Evolutionary conservation across 2,797 vertebrate species (phyloP), one percentile per base, ranked within the genome.

Genomic region (Phataginus tricuspis): DNA sequence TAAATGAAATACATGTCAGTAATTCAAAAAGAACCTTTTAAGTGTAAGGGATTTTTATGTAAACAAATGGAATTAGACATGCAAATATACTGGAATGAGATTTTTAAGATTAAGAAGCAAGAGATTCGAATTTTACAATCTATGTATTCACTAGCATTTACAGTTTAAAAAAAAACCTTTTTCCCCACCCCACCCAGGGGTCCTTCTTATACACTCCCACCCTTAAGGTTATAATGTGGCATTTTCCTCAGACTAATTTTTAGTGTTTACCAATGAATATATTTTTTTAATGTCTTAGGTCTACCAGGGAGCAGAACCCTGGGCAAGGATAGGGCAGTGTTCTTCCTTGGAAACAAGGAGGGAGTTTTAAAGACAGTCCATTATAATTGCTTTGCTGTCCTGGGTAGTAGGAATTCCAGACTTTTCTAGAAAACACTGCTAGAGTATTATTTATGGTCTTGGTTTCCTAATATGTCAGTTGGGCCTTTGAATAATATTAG

Each of bases 281-380:
- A 74, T 93, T 92, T 96, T 87, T 2, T 2, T n/a, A 95, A 89
- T 42, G 49, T 79, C 87, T 94, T 78, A 68, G 34, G 88, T 31
- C 59, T 83, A 63, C 4, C 45, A 87, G 34, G 25, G 25, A 69
- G n/a, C n/a, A 93, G 59, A 87, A 78, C 12, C 21, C 61, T 90
- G 29, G 29, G 45, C 34, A 37, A 93, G 10, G 12, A 34, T 18
- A 86, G 13, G 27, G 53, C 5, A 55, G 3, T 79, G 0, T 63
- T 82, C 37, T 84, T 66, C 27, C 15, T 51, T 69, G 29, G 39
- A 37, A 79, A 59, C n/a, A 71, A 64, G 21, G 42, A 86, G 23
- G 14, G 6, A 71, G 18, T 91, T 86, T 86, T 77, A 78, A 91
- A 59, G 8, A 53, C 13, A 49, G 25, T 66, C 4, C 86, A 10